Evolutionary conservation across 2,888 invertebrate genomes (phyloP).

Genomic region (Drosophila antonietae): DNA sequence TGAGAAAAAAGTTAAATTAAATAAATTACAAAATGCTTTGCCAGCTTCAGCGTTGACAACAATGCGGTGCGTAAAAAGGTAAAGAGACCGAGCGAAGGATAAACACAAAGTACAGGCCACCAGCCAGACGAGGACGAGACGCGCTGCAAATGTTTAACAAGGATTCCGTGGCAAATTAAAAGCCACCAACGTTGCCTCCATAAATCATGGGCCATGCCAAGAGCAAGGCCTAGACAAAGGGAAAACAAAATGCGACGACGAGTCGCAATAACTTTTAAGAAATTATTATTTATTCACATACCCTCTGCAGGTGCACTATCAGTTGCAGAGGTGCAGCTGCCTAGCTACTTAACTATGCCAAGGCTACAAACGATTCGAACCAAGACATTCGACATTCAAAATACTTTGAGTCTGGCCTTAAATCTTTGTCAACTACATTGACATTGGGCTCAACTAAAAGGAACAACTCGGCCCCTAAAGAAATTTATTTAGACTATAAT

Average conservation of each 20-base stretch:
- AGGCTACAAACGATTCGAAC: not conserved
- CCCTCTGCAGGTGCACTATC: constrained; percentile 14
- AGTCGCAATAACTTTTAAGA: constrained; percentile 60
- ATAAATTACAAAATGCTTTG: constrained; percentile 79
- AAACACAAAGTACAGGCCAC: constrained; percentile 66
- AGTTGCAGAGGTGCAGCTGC: not conserved
- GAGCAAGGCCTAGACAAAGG: constrained; percentile 50
- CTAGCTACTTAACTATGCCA: not conserved
- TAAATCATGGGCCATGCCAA: constrained; percentile 74
- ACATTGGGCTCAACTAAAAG: not conserved
- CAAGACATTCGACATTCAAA: not conserved
- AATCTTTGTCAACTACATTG: not conserved
- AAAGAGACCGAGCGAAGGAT: constrained; percentile 38
- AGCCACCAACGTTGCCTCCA: constrained; percentile 67
- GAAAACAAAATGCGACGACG: constrained; percentile 34
- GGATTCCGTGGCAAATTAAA: constrained; percentile 76
- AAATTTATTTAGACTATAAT: not conserved
- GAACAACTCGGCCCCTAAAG: too few species aligned
- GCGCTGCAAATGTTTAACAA: constrained; percentile 64
- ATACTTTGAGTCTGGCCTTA: not conserved
- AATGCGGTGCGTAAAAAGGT: constrained; percentile 51
- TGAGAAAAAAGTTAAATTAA: constrained; percentile 73
- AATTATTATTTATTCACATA: constrained; percentile 49
- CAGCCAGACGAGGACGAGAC: constrained; percentile 53
- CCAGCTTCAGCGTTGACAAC: constrained; percentile 46